These are phyloP conservation scores for Cephus spinipes DNA, from an alignment of 2,888 invertebrate genomes.

Conservation along the genomic window DNA sequence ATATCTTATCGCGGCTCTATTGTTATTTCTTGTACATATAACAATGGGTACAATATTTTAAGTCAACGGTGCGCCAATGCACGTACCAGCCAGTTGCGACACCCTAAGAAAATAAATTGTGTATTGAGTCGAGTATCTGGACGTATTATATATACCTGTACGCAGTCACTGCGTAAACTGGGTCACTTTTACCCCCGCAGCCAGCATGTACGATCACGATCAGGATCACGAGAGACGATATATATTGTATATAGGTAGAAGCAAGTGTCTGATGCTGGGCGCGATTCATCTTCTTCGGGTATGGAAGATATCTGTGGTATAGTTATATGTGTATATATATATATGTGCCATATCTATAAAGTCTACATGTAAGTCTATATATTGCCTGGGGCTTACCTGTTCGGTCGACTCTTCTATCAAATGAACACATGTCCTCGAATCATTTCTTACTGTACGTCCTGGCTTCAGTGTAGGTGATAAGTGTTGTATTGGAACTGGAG, in stretches of 20 bases:
- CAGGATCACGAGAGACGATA: slow-evolving; percentile 36
- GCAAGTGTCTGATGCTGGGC: slow-evolving; percentile 1
- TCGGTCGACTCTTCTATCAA: slow-evolving; percentile 4
- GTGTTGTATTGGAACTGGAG: not conserved
- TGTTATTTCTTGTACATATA: not conserved
- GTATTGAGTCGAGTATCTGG: not conserved
- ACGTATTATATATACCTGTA: not conserved
- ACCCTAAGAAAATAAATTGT: slow-evolving; percentile 18
- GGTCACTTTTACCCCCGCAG: slow-evolving; percentile 56
- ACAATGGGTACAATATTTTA: not conserved
- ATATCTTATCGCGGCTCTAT: not conserved
- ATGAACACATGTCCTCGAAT: slow-evolving; percentile 10
- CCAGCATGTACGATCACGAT: slow-evolving; percentile 31
- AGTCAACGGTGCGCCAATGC: not conserved
- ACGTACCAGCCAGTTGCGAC: slow-evolving; percentile 16
- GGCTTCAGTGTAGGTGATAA: not conserved
- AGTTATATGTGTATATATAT: too few species aligned
- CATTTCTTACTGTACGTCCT: not conserved
- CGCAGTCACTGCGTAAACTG: slow-evolving; percentile 32
- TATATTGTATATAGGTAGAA: not conserved
- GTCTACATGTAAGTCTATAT: not conserved
- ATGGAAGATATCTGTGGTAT: not conserved
- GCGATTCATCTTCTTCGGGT: not conserved
- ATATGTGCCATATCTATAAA: not conserved
- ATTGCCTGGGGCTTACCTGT: slow-evolving; percentile 3